Evolutionary conservation across 2,113 vertebrate genomes (phyloP).

Genomic region (Xiphophorus couchianus): DNA sequence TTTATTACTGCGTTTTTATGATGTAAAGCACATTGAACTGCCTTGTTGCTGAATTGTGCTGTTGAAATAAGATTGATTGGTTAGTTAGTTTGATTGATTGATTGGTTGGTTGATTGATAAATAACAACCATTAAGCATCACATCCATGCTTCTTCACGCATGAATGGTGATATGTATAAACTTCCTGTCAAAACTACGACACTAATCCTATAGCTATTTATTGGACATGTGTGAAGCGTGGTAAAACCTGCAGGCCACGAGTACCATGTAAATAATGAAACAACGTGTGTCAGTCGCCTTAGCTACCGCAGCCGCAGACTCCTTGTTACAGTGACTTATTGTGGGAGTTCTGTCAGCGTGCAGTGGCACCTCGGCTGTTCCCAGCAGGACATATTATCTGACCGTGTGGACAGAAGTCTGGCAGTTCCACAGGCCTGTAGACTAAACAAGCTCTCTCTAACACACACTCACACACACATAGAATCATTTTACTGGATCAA

Average conservation of each 20-base stretch:
- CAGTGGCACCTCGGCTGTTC: constrained; percentile 52
- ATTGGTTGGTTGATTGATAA: neutral
- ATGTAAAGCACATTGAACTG: too few species aligned
- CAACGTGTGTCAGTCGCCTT: constrained; percentile 10
- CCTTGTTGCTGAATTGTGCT: too few species aligned
- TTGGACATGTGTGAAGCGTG: constrained; percentile 14
- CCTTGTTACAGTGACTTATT: constrained; percentile 38
- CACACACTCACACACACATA: constrained; percentile 31
- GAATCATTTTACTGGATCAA: constrained; percentile 79
- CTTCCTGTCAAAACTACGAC: constrained; percentile 23
- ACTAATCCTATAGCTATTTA: constrained; percentile 11
- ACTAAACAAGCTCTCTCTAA: constrained; percentile 75
- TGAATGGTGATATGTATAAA: constrained; percentile 11
- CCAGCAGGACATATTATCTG: constrained; percentile 62
- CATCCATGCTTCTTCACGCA: constrained; percentile 18
- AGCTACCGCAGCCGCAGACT: constrained; percentile 28
- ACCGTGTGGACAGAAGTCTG: constrained; percentile 63
- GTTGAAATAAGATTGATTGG: too few species aligned
- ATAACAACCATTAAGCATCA: neutral
- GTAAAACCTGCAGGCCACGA: constrained; percentile 11
- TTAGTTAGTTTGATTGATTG: too few species aligned
- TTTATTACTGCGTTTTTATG: too few species aligned
- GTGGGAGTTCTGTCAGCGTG: constrained; percentile 32
- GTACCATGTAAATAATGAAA: constrained; percentile 17
- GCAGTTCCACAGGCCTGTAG: constrained; percentile 61